Evolutionary conservation across 1,140 invertebrate genomes (phyloP).

Genomic region (Drosophila mayri): DNA sequence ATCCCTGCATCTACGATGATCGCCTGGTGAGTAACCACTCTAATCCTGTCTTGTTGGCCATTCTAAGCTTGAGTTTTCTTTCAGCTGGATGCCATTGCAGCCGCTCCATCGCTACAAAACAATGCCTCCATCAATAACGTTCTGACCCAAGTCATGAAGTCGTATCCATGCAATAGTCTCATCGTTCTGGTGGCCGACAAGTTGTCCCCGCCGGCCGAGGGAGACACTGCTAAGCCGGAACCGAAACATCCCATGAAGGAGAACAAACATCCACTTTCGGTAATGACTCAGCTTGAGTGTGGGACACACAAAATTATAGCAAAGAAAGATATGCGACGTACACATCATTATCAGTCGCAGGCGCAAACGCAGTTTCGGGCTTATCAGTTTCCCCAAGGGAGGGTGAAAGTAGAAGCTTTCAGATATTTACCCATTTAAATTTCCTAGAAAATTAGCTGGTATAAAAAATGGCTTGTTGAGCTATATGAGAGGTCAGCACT

Average conservation of each 20-base stretch:
- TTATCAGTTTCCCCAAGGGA: constrained; percentile 14
- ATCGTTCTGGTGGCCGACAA: constrained; percentile 40
- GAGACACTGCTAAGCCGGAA: constrained; percentile 1
- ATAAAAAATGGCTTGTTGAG: no score
- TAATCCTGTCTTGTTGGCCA: no score
- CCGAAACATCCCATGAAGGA: constrained; percentile 49
- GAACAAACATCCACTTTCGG: constrained; percentile 70
- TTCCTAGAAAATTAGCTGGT: no score
- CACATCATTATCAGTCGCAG: constrained; percentile 41
- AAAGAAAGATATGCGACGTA: neutral
- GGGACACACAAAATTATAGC: constrained; percentile 3
- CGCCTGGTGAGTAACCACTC: constrained; percentile 35
- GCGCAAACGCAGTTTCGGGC: neutral
- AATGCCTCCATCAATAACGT: constrained; percentile 50
- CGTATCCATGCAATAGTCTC: constrained; percentile 53
- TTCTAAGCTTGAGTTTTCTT: neutral
- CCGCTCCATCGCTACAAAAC: constrained; percentile 20
- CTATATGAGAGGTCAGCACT: neutral
- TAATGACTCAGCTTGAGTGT: constrained; percentile 48
- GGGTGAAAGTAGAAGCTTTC: neutral
- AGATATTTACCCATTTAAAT: no score
- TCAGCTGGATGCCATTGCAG: constrained; percentile 49
- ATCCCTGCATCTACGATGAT: constrained; percentile 62
- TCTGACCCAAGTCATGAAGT: constrained; percentile 1
- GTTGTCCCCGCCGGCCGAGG: constrained; percentile 7